Base-by-base conservation (phyloP, 2,888 invertebrate species). In the Sycophila texana region DNA sequence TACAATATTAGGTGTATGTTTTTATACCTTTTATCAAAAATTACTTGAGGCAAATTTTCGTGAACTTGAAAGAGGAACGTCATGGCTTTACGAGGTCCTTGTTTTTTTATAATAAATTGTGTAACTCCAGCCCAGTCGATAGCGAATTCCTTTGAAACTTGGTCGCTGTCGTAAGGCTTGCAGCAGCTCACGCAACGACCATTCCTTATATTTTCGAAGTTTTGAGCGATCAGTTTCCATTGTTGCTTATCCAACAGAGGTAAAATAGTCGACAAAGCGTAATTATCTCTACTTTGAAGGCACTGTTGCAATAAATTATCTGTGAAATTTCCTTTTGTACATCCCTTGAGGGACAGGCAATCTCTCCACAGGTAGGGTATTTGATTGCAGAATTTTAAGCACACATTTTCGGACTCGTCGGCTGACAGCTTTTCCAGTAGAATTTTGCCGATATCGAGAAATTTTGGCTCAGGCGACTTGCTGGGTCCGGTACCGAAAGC, bases 351-450 rank as follows among this genome's bases (percentile, higher is more conserved):
- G 76, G 91, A 90, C 26, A 94, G 88, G 83, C 93, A 92, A 83
- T 93, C 92, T 74, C 92, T 91, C 93, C 94, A 94, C 86, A 94
- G 91, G 84, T 92, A 93, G 65, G 94, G 94, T 91, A 94, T 92
- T 83, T 90, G 89, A 84, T 91, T 92, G 82, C 93, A 93, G 58
- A 93, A 90, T 83, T 91, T 91, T 57, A 92, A 91, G 82, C 92
- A 92, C 63, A 91, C 91, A 3, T 91, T 90, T 55, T 90, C 88
- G 76, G 91, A 89, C 79, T 91, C 89, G 81, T 86, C 89, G 5
- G 90, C 88, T 89, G 91, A 91, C 83, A 92, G 92, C 78, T 89
- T 91, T 79, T 92, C 92, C 63, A 94, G 91, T 82, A 94, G 91
- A 82, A 91, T 89, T 84, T 92, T 92, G 55, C 94, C 94, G 61